These are phyloP conservation scores for Mesochorus sp. DNA, from an alignment of 2,888 invertebrate species.

Conservation along the genomic window DNA sequence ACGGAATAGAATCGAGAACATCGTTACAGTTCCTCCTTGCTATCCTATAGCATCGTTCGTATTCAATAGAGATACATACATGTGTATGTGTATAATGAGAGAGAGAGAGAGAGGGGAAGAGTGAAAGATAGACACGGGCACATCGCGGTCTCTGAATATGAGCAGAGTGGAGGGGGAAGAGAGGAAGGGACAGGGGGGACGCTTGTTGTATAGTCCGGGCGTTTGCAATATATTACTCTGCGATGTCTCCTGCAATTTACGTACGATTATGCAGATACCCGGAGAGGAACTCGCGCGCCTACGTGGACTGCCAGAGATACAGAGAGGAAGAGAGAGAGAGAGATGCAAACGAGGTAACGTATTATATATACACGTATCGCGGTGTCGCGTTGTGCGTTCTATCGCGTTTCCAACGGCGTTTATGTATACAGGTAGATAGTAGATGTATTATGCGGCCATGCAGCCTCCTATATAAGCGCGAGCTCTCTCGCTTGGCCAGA, in stretches of 20 bases:
- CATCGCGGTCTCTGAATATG: constrained; percentile 49
- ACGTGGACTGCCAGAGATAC: constrained; percentile 34
- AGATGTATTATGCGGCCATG: constrained; percentile 29
- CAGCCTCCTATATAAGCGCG: constrained; percentile 15
- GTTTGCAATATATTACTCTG: constrained; percentile 73
- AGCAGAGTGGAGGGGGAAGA: too few species aligned
- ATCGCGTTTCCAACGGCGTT: constrained; percentile 36
- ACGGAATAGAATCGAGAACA: constrained; percentile 24
- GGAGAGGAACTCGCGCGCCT: constrained; percentile 58
- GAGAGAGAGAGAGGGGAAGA: too few species aligned
- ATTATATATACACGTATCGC: constrained; percentile 1
- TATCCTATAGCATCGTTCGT: constrained; percentile 12
- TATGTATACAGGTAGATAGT: constrained; percentile 9
- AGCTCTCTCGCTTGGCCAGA: constrained; percentile 37
- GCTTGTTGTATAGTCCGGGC: constrained; percentile 52
- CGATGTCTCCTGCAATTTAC: constrained; percentile 77
- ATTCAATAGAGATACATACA: constrained; percentile 7
- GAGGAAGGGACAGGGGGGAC: too few species aligned
- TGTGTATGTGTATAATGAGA: constrained; percentile 4
- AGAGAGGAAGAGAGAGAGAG: constrained; percentile 10
- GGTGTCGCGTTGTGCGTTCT: constrained; percentile 44
- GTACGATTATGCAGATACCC: constrained; percentile 77
- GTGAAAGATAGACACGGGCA: constrained; percentile 17
- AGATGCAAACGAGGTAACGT: neutral
- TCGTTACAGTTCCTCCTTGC: constrained; percentile 37